Evolutionary conservation across 2,113 vertebrate species (phyloP).

Genomic region (Marmota flaviventris): DNA sequence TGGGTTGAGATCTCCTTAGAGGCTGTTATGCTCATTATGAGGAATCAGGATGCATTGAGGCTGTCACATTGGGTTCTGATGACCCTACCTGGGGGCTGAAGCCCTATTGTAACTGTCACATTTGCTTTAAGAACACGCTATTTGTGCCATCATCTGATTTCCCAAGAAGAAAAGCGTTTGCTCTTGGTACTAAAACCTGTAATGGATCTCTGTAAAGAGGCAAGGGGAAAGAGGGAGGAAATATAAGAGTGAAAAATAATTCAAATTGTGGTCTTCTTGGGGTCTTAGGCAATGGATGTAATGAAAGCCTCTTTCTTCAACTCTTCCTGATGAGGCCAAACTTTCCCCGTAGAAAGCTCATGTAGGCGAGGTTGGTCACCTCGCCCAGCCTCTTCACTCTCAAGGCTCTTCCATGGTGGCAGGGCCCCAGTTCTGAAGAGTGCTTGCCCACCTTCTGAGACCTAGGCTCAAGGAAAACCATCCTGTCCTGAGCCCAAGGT

Average conservation of each 20-base stretch:
- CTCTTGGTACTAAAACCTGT: slow-evolving; percentile 46
- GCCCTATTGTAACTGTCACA: slow-evolving; percentile 76
- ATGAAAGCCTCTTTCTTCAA: neutral
- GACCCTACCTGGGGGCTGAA: slow-evolving; percentile 63
- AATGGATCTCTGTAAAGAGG: neutral
- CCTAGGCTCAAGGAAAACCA: neutral
- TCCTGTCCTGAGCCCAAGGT: neutral
- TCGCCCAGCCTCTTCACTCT: neutral
- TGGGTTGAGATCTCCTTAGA: slow-evolving; percentile 75
- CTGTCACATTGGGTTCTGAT: slow-evolving; percentile 75
- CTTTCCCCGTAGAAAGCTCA: neutral
- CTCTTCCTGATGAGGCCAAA: neutral
- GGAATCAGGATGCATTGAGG: slow-evolving; percentile 32
- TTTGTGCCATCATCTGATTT: slow-evolving; percentile 71
- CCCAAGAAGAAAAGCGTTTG: slow-evolving; percentile 38
- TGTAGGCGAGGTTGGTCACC: neutral
- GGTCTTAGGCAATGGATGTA: neutral
- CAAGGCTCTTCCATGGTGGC: neutral
- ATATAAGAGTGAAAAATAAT: neutral
- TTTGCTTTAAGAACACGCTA: slow-evolving; percentile 78
- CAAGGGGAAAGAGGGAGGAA: slow-evolving; percentile 23
- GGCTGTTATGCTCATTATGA: slow-evolving; percentile 70
- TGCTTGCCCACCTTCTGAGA: neutral
- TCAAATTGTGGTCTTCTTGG: neutral
- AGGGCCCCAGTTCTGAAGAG: neutral